Evolutionary conservation across 2,113 vertebrate species (phyloP), one percentile per base, ranked within the genome.

Genomic region (Nothocercus nigrocapillus): DNA sequence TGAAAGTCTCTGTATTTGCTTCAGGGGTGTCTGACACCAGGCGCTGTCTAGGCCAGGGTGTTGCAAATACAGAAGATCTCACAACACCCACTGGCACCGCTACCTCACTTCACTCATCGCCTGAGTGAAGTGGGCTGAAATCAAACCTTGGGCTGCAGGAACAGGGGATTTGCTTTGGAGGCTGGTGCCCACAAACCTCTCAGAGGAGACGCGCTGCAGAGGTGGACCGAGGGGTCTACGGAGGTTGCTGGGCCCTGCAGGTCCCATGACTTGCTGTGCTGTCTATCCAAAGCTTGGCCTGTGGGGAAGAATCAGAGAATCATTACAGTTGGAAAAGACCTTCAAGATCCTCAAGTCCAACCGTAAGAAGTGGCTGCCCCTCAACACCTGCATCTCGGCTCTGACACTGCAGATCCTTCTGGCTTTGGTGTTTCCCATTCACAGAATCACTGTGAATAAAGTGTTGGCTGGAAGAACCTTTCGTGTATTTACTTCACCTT

Each of bases 301-400:
- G 8, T 8, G 30, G 17, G 4, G 58, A 53, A 36, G 20, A 16
- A 47, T 47, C 45, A 47, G 18, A 47, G 45, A 47, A 47, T 47
- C 45, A 20, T 20, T 8, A 20, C 20, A 19, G 45, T 47, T 20
- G 45, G 45, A 47, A 47, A 47, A 47, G 45, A 47, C 45, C 45
- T 20, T 47, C 45, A 45, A 45, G 45, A 45, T 18, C 45, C 16
- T 18, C 45, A 47, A 47, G 45, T 47, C 18, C 18, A 47, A 20
- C 19, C 19, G 19, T 20, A 47, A 82, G 67, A 16, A 24, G 32
- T 34, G 47, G 45, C 27, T 88, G 47, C 32, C 24, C 53, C 34
- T 56, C 47, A 42, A 1, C 45, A 19, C 4, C 25, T 11, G 13
- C 0, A 0, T 13, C 1, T 1, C 7, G 45, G 44, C 22, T 3